phyloP scores from a whole-genome alignment of 2,797 vertebrate species.

The Lophotriccus pileatus region DNA sequence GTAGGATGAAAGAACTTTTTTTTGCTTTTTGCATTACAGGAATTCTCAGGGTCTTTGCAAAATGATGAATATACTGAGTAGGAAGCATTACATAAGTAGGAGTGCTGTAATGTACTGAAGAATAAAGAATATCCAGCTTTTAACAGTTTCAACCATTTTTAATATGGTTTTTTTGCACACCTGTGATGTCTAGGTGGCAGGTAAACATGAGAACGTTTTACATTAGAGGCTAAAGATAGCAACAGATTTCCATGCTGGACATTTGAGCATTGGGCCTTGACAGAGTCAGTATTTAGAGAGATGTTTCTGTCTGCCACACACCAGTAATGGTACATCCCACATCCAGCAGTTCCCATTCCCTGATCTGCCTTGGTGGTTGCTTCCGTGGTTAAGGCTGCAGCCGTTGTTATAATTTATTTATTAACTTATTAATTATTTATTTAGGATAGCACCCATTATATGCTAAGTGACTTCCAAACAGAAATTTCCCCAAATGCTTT shows the following conservation, averaged over 20 bases:
- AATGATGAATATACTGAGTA: background rate
- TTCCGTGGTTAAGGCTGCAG: slow-evolving; percentile 15
- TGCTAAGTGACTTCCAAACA: slow-evolving; percentile 44
- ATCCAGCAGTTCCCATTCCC: background rate
- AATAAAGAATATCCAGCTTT: background rate
- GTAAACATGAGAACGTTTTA: background rate
- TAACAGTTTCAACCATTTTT: background rate
- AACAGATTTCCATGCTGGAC: background rate
- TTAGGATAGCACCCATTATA: slow-evolving; percentile 53
- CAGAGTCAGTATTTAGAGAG: background rate
- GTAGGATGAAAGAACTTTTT: background rate
- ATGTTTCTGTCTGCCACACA: background rate
- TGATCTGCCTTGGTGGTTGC: background rate
- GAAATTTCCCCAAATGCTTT: slow-evolving; percentile 42
- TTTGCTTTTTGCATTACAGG: background rate
- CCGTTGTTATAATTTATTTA: slow-evolving; percentile 52
- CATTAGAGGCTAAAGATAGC: background rate
- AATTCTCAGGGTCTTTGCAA: background rate
- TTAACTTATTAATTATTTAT: slow-evolving; percentile 47
- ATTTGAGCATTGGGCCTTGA: background rate
- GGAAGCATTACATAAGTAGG: background rate
- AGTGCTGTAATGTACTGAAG: background rate
- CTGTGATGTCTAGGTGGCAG: background rate
- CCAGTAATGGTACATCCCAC: background rate
- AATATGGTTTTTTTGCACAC: background rate